A percentile compares a stretch with the other conserved stretches of the same genome.
Evolutionary conservation across 2,797 vertebrate genomes (phyloP).

Genomic region (Psittacula echo): DNA sequence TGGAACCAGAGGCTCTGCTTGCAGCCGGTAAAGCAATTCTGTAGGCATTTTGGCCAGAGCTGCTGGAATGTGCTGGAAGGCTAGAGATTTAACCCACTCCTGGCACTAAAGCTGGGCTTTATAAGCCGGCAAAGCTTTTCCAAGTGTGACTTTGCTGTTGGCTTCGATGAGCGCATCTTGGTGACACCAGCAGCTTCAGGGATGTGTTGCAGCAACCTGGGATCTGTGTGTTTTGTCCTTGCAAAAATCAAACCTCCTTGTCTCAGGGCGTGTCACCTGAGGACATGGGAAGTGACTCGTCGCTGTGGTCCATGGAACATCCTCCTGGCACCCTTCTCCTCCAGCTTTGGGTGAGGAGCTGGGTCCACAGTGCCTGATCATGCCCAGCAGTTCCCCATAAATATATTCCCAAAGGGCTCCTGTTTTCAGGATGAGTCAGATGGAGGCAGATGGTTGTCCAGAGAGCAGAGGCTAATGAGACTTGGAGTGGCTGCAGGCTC

Average conservation of each 20-base stretch:
- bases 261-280: accelerated
- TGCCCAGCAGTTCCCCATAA: background rate
- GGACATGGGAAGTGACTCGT: background rate
- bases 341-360: background rate
- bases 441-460: background rate
- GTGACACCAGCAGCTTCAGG: background rate
- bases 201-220: background rate
- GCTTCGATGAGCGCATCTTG: background rate
- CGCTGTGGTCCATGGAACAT: background rate
- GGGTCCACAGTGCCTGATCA: background rate
- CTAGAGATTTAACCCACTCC: background rate
- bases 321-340: background rate
- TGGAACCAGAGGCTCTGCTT: background rate
- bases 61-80: background rate
- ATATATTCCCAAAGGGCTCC: background rate
- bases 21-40: background rate
- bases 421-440: background rate
- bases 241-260: background rate
- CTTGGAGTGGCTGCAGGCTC: background rate
- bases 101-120: background rate
- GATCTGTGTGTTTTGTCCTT: background rate
- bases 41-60: background rate
- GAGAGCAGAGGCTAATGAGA: background rate
- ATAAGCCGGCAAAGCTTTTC: background rate
- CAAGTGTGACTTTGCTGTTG: background rate